These are phyloP conservation scores for Aramus guarauna DNA, from an alignment of 2,113 vertebrate genomes.

Conservation along the genomic window DNA sequence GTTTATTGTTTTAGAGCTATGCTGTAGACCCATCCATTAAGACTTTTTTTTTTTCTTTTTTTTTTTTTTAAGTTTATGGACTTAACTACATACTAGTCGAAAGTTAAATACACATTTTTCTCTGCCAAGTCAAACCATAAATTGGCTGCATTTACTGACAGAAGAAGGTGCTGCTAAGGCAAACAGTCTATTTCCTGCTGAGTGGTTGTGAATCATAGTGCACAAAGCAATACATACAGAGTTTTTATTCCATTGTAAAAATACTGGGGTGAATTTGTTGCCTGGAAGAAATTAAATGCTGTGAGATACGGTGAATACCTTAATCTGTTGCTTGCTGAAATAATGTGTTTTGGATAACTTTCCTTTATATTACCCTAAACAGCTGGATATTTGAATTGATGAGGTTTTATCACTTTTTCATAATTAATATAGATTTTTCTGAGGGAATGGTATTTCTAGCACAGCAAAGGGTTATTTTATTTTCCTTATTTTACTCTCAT, in stretches of 20 bases:
- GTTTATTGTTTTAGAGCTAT: neutral
- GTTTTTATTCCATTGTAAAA: constrained; percentile 39
- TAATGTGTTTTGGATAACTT: constrained; percentile 60
- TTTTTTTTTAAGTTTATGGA: neutral
- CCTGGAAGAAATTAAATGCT: constrained; percentile 48
- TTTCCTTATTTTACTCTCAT: constrained; percentile 8
- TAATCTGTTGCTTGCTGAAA: constrained; percentile 55
- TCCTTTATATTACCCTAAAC: constrained; percentile 41
- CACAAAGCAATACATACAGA: neutral
- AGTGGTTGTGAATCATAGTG: constrained; percentile 21
- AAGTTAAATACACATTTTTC: neutral
- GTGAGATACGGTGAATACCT: constrained; percentile 34
- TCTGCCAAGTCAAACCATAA: constrained; percentile 23
- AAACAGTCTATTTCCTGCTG: neutral
- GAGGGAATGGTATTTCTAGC: neutral
- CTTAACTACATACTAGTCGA: neutral
- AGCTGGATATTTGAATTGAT: constrained; percentile 37
- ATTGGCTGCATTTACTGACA: neutral
- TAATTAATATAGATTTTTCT: constrained; percentile 48
- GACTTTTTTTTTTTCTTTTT: neutral
- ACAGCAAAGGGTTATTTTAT: constrained; percentile 5
- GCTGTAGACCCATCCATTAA: neutral
- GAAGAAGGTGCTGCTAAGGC: constrained; percentile 32
- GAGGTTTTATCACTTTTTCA: constrained; percentile 52
- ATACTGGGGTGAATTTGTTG: constrained; percentile 1